Percentiles rank a stretch among this genome's conserved stretches.
These are phyloP conservation scores for Osmoderma eremita DNA, from an alignment of 2,888 invertebrate species.

Conservation along the genomic window DNA sequence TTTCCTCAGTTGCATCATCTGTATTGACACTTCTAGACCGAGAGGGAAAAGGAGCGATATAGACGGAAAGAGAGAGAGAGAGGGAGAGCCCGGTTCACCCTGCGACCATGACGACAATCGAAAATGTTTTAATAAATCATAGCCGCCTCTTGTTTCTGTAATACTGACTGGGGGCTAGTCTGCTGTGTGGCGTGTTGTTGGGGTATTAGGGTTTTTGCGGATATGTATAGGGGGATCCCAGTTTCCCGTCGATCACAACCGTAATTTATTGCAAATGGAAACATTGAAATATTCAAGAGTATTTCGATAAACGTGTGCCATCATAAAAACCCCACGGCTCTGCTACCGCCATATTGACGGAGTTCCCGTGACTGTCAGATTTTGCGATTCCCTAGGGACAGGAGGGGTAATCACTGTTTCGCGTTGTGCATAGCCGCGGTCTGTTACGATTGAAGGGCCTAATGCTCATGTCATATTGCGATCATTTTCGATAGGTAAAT, in stretches of 20 bases:
- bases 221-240: slow-evolving; percentile 34
- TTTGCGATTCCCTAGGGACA: no score
- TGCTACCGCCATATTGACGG: slow-evolving; percentile 28
- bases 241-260: slow-evolving; percentile 44
- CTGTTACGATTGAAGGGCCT: no score
- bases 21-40: not conserved
- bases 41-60: no score
- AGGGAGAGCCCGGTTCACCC: not conserved
- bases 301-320: slow-evolving; percentile 42
- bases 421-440: no score
- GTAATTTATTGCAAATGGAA: slow-evolving; percentile 55
- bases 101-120: slow-evolving; percentile 22
- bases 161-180: not conserved
- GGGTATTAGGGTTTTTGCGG: slow-evolving; percentile 29
- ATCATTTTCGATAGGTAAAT: no score
- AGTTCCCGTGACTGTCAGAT: not conserved
- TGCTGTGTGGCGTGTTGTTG: not conserved
- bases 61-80: no score
- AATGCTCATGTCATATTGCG: no score
- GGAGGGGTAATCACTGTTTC: no score
- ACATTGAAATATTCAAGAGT: slow-evolving; percentile 54
- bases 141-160: slow-evolving; percentile 12
- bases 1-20: not conserved
- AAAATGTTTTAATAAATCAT: slow-evolving; percentile 41
- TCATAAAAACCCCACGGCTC: slow-evolving; percentile 48